Conservation (phyloP, 2,797 vertebrate genomes). For the Avahi laniger region DNA sequence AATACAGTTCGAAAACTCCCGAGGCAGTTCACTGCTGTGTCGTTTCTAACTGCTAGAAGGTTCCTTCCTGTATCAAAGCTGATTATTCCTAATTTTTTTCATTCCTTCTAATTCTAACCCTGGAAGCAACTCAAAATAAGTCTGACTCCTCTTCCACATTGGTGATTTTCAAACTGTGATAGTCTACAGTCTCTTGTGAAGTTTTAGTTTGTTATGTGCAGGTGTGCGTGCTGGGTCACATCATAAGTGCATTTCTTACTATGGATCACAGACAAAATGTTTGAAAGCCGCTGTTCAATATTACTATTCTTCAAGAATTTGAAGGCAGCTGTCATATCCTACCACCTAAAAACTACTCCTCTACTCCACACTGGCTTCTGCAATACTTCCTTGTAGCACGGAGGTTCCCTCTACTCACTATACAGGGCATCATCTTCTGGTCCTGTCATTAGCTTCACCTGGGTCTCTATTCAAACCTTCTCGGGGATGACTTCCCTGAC, state of each 20-base stretch:
- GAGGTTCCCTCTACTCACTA: neutral
- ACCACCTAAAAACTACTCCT: neutral
- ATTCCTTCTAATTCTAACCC: neutral
- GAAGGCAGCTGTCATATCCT: neutral
- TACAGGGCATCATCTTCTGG: neutral
- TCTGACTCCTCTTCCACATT: neutral
- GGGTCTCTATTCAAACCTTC: neutral
- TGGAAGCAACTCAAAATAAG: neutral
- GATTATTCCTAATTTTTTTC: too few relatives aligned
- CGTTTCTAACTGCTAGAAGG: neutral
- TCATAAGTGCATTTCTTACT: neutral
- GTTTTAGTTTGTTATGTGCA: neutral
- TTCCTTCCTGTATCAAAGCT: neutral
- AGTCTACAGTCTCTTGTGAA: neutral
- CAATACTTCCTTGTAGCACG: neutral
- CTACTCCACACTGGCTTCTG: neutral
- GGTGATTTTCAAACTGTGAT: neutral
- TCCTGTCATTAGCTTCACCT: neutral
- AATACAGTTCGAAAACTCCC: neutral
- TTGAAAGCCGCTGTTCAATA: neutral
- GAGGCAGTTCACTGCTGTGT: neutral
- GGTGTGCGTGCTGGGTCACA: neutral
- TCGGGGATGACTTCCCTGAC: neutral
- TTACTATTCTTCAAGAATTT: neutral
- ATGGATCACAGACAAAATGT: neutral